Percentiles rank a stretch among this genome's conserved stretches.
These are phyloP conservation scores for Sander lucioperca DNA, from an alignment of 2,113 vertebrate genomes.

Conservation along the genomic window DNA sequence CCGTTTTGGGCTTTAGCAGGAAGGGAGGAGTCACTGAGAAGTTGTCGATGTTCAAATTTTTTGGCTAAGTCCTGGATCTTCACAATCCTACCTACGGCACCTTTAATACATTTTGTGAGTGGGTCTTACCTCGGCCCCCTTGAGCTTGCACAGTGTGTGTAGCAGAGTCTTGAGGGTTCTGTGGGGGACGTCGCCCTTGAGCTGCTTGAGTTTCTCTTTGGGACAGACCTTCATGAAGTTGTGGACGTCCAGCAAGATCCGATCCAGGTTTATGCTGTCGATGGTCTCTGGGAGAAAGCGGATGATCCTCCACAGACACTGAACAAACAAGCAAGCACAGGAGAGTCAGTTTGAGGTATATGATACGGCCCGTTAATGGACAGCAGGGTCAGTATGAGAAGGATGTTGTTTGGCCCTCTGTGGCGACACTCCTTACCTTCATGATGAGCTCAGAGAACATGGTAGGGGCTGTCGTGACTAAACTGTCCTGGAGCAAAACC, in stretches of 20 bases:
- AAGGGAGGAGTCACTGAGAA: too few relatives aligned
- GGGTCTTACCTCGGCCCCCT: constrained; percentile 91
- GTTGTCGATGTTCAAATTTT: too few relatives aligned
- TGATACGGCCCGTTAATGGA: neutral
- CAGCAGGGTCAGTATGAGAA: neutral
- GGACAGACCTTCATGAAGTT: constrained; percentile 98
- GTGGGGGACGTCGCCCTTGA: constrained; percentile 95
- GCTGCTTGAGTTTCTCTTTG: constrained; percentile 96
- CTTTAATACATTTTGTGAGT: neutral
- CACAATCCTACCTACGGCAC: too few relatives aligned
- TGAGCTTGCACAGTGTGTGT: constrained; percentile 95
- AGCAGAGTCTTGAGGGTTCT: constrained; percentile 95
- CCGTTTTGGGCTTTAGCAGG: too few relatives aligned
- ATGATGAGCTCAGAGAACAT: constrained; percentile 97
- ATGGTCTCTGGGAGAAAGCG: constrained; percentile 95
- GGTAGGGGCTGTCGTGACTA: constrained; percentile 91
- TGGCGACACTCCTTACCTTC: constrained; percentile 87
- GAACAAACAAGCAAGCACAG: constrained; percentile 13
- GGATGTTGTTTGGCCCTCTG: neutral
- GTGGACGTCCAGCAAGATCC: constrained; percentile 95
- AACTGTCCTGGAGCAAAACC: constrained; percentile 95
- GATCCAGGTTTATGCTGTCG: constrained; percentile 94
- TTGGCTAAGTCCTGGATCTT: too few relatives aligned
- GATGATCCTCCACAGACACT: constrained; percentile 99
- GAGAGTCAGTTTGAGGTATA: neutral